Percentiles rank a stretch among this genome's conserved stretches.
Evolutionary conservation across 2,113 vertebrate genomes (phyloP).

Genomic region (Chaenocephalus aceratus): DNA sequence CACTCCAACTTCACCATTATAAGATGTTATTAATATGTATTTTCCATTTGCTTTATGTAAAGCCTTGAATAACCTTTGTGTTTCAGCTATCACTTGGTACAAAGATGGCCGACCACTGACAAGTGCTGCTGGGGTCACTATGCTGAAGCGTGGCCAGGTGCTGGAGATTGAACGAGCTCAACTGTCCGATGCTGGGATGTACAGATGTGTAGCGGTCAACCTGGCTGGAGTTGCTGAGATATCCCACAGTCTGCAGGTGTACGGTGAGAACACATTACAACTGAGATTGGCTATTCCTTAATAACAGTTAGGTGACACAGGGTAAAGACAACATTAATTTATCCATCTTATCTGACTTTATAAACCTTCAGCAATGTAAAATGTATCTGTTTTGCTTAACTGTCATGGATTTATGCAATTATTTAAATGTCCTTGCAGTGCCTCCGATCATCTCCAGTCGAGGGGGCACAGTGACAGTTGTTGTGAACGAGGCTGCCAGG

Average conservation of each 20-base stretch:
- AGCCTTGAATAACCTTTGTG: not conserved
- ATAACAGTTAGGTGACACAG: not conserved
- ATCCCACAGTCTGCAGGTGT: constrained; percentile 90
- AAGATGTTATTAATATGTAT: no score
- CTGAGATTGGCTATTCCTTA: not conserved
- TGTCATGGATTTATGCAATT: not conserved
- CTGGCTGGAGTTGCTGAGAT: constrained; percentile 88
- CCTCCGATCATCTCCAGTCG: constrained; percentile 91
- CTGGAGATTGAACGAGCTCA: constrained; percentile 88
- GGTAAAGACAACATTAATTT: not conserved
- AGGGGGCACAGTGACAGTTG: constrained; percentile 85
- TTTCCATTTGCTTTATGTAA: not conserved
- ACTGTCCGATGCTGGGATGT: constrained; percentile 89
- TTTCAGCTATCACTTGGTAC: constrained; percentile 91
- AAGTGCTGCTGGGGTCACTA: constrained; percentile 74
- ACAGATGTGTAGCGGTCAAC: constrained; percentile 91
- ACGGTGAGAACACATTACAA: constrained; percentile 82
- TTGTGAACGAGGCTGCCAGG: constrained; percentile 90
- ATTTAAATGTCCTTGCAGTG: constrained; percentile 76
- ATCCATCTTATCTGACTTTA: not conserved
- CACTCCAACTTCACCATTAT: not conserved
- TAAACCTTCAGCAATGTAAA: not conserved
- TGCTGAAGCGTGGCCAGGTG: constrained; percentile 86
- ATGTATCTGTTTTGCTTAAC: not conserved
- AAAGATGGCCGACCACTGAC: constrained; percentile 88